Evolutionary conservation across 2,113 vertebrate species (phyloP), one percentile per base, ranked within the genome.

Genomic region (Puntigrus tetrazona): DNA sequence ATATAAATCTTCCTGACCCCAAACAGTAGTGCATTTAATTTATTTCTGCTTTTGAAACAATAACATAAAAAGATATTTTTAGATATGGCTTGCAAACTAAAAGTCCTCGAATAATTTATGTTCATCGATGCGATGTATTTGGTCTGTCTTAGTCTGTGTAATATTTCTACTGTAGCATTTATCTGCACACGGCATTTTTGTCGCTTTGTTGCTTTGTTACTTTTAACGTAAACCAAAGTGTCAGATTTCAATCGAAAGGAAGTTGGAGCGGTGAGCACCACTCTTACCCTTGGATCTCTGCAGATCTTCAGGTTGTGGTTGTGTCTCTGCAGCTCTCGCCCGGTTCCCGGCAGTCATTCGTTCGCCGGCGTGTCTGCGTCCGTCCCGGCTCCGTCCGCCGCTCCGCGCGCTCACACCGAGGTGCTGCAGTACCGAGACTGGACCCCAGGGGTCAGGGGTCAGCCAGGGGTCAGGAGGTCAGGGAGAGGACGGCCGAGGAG

Each of bases 371-470:
- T 74, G 0, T 75, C 90, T 34, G 4, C 31, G 0, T 22, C 65
- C 65, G 43, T 82, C 89, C 13, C 45, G 75, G 8, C 55, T 4
- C 73, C 45, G 7, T 25, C 83, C 2, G 67, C 76, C 2, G 41
- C 43, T 0, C 52, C 87, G 0, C 89, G 85, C 18, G 86, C 92
- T 29, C 91, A 94, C 72, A 93, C 92, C 0, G 93, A 93, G 65
- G 80, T 91, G 13, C 77, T 92, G 55, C 92, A 93, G 83, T 92
- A 89, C 86, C 91, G 90, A 0, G 91, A 94, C 65, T 82, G 87
- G n/a, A 90, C 88, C 1, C 81, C 20, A 88, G 18, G n/a, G 81
- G 84, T 2, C 78, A 83, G 13, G 84, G 82, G 7, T 67, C 83
- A 4, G 81, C 34, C 0, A 81, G 36, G 16, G 47, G 16, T 18